Conservation (phyloP, 2,113 vertebrate species). For the Struthio camelus region DNA sequence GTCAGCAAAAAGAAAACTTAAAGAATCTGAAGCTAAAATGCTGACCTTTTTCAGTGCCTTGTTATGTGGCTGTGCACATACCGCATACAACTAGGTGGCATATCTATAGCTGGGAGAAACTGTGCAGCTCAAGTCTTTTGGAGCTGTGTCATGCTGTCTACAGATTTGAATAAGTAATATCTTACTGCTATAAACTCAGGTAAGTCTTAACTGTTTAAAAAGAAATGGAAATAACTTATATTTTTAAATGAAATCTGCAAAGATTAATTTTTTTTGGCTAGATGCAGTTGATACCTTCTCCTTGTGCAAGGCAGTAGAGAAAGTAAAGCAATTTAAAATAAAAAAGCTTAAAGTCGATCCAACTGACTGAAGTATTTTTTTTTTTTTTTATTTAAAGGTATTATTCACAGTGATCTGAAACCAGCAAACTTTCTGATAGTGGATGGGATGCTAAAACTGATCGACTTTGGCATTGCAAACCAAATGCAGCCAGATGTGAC, state of each 20-base stretch:
- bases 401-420: slow-evolving; percentile 96
- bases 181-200: not conserved
- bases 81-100: not conserved
- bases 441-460: slow-evolving; percentile 93
- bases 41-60: not conserved
- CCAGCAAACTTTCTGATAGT: slow-evolving; percentile 98
- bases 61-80: not conserved
- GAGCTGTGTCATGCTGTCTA: not conserved
- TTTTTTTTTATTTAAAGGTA: slow-evolving; percentile 80
- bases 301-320: not conserved
- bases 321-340: too few species aligned
- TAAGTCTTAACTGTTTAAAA: not conserved
- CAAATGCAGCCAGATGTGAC: slow-evolving; percentile 97
- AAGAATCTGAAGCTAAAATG: not conserved
- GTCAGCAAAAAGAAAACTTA: not conserved
- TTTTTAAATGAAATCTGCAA: not conserved
- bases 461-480: slow-evolving; percentile 98
- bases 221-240: not conserved
- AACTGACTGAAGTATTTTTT: not conserved
- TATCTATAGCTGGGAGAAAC: not conserved
- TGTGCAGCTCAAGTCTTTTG: not conserved
- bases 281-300: not conserved
- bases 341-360: not conserved
- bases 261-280: not conserved
- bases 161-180: not conserved